Percentiles rank a stretch among this genome's conserved stretches.
Evolutionary conservation across 92 coral and sea anemone species (phyloP).

Genomic region (Palythoa grandiflora): DNA sequence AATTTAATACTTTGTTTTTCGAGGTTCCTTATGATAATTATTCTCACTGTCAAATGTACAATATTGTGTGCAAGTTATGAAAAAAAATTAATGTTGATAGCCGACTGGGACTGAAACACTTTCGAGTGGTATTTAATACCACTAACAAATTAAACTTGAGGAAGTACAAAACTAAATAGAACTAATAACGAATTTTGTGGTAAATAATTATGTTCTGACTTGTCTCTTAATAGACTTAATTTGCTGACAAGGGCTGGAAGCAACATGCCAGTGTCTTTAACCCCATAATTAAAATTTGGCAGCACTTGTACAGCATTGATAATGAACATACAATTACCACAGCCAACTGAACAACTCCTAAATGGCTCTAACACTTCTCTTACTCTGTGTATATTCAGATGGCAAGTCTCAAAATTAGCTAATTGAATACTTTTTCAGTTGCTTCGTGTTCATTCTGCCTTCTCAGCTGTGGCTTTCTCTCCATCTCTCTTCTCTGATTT

Average conservation of each 20-base stretch:
- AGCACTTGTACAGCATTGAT: slow-evolving; percentile 14
- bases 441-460: slow-evolving; percentile 10
- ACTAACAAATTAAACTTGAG: neutral
- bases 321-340: slow-evolving; percentile 19
- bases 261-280: neutral
- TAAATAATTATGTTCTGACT: neutral
- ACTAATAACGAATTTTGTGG: neutral
- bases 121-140: slow-evolving; percentile 12
- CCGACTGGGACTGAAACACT: too few species aligned
- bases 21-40: too few species aligned
- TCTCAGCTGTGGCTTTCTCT: slow-evolving; percentile 19
- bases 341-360: slow-evolving; percentile 1
- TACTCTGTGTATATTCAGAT: slow-evolving; percentile 7
- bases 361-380: neutral
- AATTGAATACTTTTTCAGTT: slow-evolving; percentile 4
- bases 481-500: slow-evolving; percentile 36
- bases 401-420: slow-evolving; percentile 23
- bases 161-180: neutral
- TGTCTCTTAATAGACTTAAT: neutral
- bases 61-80: too few species aligned
- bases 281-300: neutral
- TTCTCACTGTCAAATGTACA: neutral
- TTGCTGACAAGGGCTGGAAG: slow-evolving; percentile 11
- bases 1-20: too few species aligned
- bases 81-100: too few species aligned